phyloP scores from a whole-genome alignment of 1,140 invertebrate genomes.

The Hormaphis cornu region DNA sequence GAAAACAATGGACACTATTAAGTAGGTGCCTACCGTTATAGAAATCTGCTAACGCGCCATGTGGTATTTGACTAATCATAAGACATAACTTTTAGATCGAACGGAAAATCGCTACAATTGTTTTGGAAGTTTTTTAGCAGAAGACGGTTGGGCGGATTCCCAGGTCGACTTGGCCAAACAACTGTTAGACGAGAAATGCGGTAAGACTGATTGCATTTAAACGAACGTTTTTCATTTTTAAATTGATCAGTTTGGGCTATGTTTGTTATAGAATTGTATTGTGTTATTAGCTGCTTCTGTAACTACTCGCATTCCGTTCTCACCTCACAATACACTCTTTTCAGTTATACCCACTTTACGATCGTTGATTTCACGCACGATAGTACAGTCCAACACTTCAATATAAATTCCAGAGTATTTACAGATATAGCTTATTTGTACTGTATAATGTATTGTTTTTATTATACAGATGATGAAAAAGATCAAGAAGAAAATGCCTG shows the following conservation, averaged over 20 bases:
- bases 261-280: too few relatives aligned
- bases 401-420: too few relatives aligned
- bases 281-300: too few relatives aligned
- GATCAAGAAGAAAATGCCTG: conserved; percentile 55
- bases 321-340: too few relatives aligned
- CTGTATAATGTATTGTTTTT: conserved; percentile 26
- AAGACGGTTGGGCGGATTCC: conserved; percentile 70
- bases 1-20: conserved; percentile 15
- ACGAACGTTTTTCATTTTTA: neutral
- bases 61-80: too few relatives aligned
- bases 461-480: conserved; percentile 44
- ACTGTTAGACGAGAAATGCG: conserved; percentile 58
- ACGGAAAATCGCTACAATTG: conserved; percentile 12
- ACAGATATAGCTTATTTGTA: too few relatives aligned
- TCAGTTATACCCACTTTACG: too few relatives aligned
- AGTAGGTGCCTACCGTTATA: too few relatives aligned
- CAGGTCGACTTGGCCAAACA: conserved; percentile 69
- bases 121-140: conserved; percentile 60
- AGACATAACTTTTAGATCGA: neutral
- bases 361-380: too few relatives aligned
- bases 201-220: conserved; percentile 42
- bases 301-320: too few relatives aligned
- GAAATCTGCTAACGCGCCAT: too few relatives aligned
- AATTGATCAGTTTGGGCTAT: neutral
- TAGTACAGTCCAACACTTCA: too few relatives aligned